Conservation (phyloP, 2,888 invertebrate genomes). For the Ellobium chinense region DNA sequence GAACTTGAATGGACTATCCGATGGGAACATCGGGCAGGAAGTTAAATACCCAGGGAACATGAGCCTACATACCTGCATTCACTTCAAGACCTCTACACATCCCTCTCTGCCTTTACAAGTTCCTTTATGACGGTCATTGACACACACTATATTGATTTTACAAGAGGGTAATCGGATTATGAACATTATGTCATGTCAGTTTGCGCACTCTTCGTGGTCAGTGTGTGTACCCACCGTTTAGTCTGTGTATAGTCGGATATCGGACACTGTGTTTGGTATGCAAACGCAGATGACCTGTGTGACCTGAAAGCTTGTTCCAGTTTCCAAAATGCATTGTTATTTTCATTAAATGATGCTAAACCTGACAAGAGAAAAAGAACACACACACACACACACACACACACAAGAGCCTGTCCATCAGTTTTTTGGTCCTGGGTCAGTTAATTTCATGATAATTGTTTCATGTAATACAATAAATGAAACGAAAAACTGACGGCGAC, state of each 20-base stretch:
- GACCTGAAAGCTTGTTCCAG: too few species aligned
- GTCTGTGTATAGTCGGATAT: neutral
- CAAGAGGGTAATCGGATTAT: neutral
- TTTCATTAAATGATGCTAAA: too few species aligned
- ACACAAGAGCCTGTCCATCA: too few species aligned
- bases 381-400: too few species aligned
- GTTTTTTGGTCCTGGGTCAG: neutral
- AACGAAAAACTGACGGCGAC: too few species aligned
- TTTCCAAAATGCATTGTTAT: too few species aligned
- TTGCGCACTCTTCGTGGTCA: neutral
- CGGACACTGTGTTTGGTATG: neutral
- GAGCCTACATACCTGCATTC: too few species aligned
- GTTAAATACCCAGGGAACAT: too few species aligned
- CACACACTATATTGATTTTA: neutral
- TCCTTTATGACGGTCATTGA: neutral
- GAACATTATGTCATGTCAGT: neutral
- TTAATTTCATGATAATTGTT: too few species aligned
- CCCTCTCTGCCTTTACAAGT: neutral
- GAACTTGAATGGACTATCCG: neutral
- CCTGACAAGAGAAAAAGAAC: too few species aligned
- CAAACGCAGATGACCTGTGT: too few species aligned
- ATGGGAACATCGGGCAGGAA: neutral
- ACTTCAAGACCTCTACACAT: neutral
- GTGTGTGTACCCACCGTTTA: neutral
- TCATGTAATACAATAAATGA: too few species aligned